Conservation (phyloP, 2,888 invertebrate genomes). For the Pristionchus japonicus region DNA sequence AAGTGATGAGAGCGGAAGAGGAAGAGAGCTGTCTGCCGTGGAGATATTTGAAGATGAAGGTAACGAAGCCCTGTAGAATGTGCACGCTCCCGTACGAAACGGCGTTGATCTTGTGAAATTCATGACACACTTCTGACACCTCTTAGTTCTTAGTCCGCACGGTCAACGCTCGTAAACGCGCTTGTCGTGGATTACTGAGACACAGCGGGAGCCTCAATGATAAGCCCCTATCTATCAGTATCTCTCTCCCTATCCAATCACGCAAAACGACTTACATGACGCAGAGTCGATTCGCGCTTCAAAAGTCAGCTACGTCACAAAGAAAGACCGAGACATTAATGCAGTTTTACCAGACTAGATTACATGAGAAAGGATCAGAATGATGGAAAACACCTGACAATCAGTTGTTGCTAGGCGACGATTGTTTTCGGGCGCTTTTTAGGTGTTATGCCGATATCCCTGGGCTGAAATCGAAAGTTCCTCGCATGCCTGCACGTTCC, state of each 20-base stretch:
- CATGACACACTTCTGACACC: background rate
- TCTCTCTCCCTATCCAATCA: background rate
- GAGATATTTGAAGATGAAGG: constrained; percentile 5
- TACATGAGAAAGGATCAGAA: background rate
- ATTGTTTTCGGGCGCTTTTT: background rate
- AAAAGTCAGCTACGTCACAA: constrained; percentile 5
- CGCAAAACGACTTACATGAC: constrained; percentile 35
- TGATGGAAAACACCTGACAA: background rate
- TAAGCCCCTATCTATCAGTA: background rate
- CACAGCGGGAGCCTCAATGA: background rate
- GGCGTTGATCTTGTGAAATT: background rate
- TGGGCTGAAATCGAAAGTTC: background rate
- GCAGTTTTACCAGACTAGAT: background rate
- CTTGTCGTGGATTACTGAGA: background rate
- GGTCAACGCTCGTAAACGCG: background rate
- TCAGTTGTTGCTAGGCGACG: background rate
- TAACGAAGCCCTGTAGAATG: background rate
- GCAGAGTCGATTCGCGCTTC: background rate
- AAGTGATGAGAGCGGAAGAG: constrained; percentile 9
- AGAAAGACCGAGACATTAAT: background rate
- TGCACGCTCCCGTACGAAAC: background rate
- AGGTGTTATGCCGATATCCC: background rate
- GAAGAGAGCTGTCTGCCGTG: constrained; percentile 30
- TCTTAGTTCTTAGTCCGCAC: background rate
- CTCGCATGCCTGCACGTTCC: background rate